Percentiles rank a stretch among this genome's conserved stretches.
Conservation (phyloP, 2,113 vertebrate genomes). For the Pedionomus torquatus region DNA sequence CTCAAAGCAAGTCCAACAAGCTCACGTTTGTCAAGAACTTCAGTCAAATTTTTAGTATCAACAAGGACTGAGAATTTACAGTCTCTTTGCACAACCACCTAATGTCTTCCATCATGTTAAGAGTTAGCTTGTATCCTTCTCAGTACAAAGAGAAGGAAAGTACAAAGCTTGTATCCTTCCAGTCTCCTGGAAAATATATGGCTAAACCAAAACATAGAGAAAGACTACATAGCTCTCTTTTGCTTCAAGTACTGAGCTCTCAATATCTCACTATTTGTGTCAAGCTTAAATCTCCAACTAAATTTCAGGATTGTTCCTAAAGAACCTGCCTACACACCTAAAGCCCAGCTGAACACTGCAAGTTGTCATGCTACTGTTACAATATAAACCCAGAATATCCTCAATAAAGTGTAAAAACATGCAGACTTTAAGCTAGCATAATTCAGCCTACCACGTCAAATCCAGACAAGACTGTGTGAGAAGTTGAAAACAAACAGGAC, state of each 20-base stretch:
- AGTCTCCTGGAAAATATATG: conserved; percentile 73
- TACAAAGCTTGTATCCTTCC: too few relatives aligned
- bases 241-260: not conserved
- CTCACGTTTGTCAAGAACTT: not conserved
- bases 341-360: not conserved
- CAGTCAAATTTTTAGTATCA: not conserved
- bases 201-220: conserved; percentile 40
- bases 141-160: conserved; percentile 53
- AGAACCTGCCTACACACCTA: not conserved
- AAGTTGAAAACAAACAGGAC: not conserved
- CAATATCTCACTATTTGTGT: not conserved
- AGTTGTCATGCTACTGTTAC: not conserved
- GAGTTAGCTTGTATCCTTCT: not conserved
- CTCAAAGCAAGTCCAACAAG: not conserved
- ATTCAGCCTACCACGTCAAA: not conserved
- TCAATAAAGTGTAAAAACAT: not conserved
- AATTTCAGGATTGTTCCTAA: not conserved
- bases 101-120: not conserved
- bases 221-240: not conserved
- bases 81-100: not conserved
- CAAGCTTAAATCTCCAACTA: not conserved
- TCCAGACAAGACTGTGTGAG: accelerated
- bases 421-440: not conserved
- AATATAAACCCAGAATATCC: not conserved
- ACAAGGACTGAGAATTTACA: not conserved